These are phyloP conservation scores for Eupristina koningsbergeri DNA, from an alignment of 1,140 invertebrate species.

Conservation along the genomic window DNA sequence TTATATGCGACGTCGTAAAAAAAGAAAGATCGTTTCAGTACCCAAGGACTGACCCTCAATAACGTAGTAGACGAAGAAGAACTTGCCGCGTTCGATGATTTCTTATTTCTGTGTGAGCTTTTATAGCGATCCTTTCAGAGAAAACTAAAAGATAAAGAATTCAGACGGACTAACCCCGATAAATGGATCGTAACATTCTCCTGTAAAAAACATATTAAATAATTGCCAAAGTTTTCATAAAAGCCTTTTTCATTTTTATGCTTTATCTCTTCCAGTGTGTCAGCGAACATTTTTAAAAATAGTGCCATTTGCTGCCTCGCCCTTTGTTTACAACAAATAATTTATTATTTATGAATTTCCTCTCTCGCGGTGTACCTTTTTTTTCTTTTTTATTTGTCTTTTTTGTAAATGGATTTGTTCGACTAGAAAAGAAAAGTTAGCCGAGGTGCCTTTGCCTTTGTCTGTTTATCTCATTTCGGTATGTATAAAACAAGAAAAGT, in stretches of 20 bases:
- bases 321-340: no score
- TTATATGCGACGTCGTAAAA: slow-evolving; percentile 8
- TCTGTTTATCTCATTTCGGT: no score
- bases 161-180: background rate
- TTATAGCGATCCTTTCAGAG: slow-evolving; percentile 17
- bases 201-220: background rate
- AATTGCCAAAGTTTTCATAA: background rate
- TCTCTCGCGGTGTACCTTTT: no score
- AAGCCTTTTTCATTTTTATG: background rate
- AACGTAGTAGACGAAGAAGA: background rate
- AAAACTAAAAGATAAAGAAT: slow-evolving; percentile 20
- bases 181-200: slow-evolving; percentile 13
- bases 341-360: background rate
- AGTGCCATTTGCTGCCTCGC: background rate
- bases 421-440: no score
- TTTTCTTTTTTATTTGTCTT: no score
- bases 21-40: background rate
- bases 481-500: background rate
- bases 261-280: background rate
- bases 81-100: background rate
- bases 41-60: background rate
- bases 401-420: no score
- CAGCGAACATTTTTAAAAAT: no score
- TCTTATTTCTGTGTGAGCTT: slow-evolving; percentile 6
- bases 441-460: no score